Base-by-base conservation (phyloP, 2,797 vertebrate species). In the Myotis findleyi region DNA sequence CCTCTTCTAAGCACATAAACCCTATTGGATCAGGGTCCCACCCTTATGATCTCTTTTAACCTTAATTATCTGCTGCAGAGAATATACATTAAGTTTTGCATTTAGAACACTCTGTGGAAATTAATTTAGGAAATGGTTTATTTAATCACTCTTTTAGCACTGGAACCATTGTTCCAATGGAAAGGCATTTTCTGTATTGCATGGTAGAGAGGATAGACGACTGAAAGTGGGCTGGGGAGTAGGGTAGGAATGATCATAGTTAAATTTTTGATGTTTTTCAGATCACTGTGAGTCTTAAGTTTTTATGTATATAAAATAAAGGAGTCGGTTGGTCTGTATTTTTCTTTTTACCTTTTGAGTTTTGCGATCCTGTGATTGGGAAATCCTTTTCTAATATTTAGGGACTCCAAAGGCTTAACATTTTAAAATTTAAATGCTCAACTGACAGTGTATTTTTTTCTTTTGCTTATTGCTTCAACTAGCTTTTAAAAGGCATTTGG, bases 401-500 rank as follows among this genome's bases (percentile, higher is more conserved):
- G 75, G 44, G 10, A n/a, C 80, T 16, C 17, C 17, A 36, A 55
- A 51, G 2, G 62, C 66, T 12, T 97, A 80, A 18, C 62, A 0
- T 11, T 57, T 68, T 44, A 92, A 95, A 96, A 81, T 47, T 85
- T 53, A 93, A 87, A 97, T 97, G 94, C 91, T 95, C 89, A 96
- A 95, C 93, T 25, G n/a, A 73, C 73, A 75, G 7, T 97, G 91
- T 95, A 64, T 93, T 97, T 97, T 77, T 93, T 92, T 69, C 57
- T 82, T 84, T 80, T 85, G 75, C 90, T 95, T 94, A 84, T 98
- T 97, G 73, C 96, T 97, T 97, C 97, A 98, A 96, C 98, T 99
- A 98, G 98, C 98, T 98, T 99, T 99, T 99, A 98, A 98, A 98
- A 99, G 98, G 97, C 98, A 98, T 97, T 98, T 98, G 97, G 96